These are phyloP conservation scores for Dryadula phaetusa DNA, from an alignment of 2,888 invertebrate genomes.

Conservation along the genomic window DNA sequence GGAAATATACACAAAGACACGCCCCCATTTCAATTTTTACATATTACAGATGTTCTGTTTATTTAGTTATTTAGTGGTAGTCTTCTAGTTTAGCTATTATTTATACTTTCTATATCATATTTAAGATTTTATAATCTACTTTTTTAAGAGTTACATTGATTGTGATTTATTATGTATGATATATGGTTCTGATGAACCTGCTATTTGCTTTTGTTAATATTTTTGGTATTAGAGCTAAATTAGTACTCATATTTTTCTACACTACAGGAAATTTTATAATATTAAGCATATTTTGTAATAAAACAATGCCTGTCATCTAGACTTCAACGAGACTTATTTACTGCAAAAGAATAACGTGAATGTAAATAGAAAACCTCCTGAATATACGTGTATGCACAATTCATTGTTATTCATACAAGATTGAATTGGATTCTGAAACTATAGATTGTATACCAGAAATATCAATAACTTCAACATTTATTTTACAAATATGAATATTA, in stretches of 20 bases:
- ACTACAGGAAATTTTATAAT: constrained; percentile 5
- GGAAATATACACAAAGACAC: too few species aligned
- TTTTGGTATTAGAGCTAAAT: neutral
- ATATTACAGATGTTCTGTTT: too few species aligned
- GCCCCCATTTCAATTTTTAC: too few species aligned
- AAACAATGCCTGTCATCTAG: neutral
- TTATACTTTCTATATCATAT: too few species aligned
- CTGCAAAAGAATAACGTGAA: constrained; percentile 7
- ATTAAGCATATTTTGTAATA: neutral
- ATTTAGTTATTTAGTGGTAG: too few species aligned
- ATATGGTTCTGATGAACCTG: neutral
- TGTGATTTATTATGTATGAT: too few species aligned
- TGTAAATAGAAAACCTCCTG: constrained; percentile 22
- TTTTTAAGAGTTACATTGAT: too few species aligned
- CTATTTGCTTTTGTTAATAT: neutral
- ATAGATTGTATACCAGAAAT: neutral
- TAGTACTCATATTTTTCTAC: neutral
- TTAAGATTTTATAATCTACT: too few species aligned
- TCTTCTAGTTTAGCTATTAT: too few species aligned
- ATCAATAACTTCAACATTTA: constrained; percentile 11
- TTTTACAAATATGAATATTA: neutral
- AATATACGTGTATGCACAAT: constrained; percentile 13
- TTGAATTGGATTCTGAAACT: constrained; percentile 21
- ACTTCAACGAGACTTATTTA: neutral
- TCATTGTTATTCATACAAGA: constrained; percentile 34